A percentile compares a stretch with the other conserved stretches of the same genome.
Conservation (phyloP, 2,113 vertebrate species). For the Oryctolagus cuniculus region DNA sequence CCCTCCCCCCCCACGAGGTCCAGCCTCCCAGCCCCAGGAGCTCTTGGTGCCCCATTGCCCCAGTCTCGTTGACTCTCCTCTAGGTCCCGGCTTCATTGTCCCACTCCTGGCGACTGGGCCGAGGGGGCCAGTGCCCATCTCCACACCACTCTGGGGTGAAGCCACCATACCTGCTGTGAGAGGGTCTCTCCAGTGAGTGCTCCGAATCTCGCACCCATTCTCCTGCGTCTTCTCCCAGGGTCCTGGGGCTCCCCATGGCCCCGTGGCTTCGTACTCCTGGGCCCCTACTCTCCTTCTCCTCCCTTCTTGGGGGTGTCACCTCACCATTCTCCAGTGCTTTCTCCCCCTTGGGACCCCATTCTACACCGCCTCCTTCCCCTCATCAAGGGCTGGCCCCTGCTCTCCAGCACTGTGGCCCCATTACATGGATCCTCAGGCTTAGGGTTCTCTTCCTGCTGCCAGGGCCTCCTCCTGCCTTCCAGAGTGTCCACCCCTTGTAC, state of each 20-base stretch:
- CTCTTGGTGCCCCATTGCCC: constrained; percentile 71
- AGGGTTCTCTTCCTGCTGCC: constrained; percentile 67
- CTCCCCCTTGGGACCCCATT: constrained; percentile 71
- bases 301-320: constrained; percentile 71
- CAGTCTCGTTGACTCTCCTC: constrained; percentile 76
- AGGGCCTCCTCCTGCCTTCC: too few species aligned
- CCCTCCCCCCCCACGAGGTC: constrained; percentile 82
- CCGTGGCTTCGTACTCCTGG: constrained; percentile 70
- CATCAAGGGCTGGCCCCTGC: constrained; percentile 61
- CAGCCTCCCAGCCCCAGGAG: constrained; percentile 81
- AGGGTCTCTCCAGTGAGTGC: constrained; percentile 69
- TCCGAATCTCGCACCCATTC: constrained; percentile 65
- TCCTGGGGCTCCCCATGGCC: constrained; percentile 79
- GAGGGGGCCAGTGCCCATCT: constrained; percentile 71
- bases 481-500: too few species aligned
- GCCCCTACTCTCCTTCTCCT: constrained; percentile 77
- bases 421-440: constrained; percentile 54
- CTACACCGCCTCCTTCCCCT: constrained; percentile 65
- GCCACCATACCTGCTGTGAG: not conserved
- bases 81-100: constrained; percentile 37
- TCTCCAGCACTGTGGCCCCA: constrained; percentile 72
- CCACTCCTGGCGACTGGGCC: constrained; percentile 79
- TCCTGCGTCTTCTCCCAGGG: constrained; percentile 68
- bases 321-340: constrained; percentile 80
- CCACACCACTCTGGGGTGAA: constrained; percentile 64